Base-by-base conservation (phyloP, 2,888 invertebrate species). In the Barypeithes pellucidus region DNA sequence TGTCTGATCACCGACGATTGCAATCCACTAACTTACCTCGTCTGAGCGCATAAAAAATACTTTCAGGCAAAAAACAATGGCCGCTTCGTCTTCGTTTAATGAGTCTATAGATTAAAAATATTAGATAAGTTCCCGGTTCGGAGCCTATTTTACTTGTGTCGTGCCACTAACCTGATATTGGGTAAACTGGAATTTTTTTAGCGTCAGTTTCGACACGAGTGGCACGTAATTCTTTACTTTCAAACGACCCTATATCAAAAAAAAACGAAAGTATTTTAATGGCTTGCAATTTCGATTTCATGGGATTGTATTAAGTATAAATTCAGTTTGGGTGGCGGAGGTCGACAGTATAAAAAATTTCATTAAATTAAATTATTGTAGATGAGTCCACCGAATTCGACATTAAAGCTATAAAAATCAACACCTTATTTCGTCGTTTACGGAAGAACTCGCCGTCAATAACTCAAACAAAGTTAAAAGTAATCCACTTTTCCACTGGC, bases 81-180 rank as follows among this genome's bases (percentile, higher is more conserved):
- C 33, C 3, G 5, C 29, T 29, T 52, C 54, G 33, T 57, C n/a
- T 52, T 18, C 52, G 29, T 33, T 57, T 57, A 57, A 57, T 33
- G 54, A 57, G 22, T 33, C 14, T 33, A 57, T 57, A 57, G 54
- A 57, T 57, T 16, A 57, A 57, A 8, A 57, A 14, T 57, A 33
- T 57, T 57, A 33, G 54, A 57, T 57, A 57, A 57, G 33, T n/a
- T 4, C 18, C 54, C 54, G 11, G 54, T 57, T 57, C 33, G 33
- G 54, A 33, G 54, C 54, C 54, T 57, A 57, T 54, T 33, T 33
- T 9, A 8, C 12, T 16, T 24, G n/a, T 18, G 18, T 22, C 33
- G 54, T 57, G 33, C 54, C 54, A 57, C 54, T 57, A 57, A 57
- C 54, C 54, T 29, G 54, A 57, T 33, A 57, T 57, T 57, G 18